Percentiles rank a stretch among this genome's conserved stretches.
These are phyloP conservation scores for Netelia virgata DNA, from an alignment of 2,888 invertebrate species.

Conservation along the genomic window DNA sequence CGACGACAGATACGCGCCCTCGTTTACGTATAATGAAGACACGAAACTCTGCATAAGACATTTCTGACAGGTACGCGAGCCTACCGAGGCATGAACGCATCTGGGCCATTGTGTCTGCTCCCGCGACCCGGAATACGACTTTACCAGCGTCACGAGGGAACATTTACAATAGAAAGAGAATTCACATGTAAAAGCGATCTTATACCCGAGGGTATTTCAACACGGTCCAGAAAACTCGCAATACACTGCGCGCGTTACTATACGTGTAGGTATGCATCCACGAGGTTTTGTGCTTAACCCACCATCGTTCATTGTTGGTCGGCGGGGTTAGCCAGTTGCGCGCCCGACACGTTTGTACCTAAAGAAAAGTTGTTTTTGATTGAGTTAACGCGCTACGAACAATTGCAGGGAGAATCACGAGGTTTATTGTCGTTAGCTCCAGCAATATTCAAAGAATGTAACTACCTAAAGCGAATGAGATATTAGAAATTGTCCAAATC, in stretches of 20 bases:
- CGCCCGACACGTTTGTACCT: too few species aligned
- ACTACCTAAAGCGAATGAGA: too few species aligned
- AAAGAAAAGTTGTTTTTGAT: too few species aligned
- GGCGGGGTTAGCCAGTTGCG: too few species aligned
- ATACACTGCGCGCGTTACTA: background rate
- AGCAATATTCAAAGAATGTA: background rate
- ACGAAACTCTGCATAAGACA: slow-evolving; percentile 5
- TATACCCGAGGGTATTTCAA: background rate
- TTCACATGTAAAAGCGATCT: slow-evolving; percentile 25
- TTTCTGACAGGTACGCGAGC: slow-evolving; percentile 2
- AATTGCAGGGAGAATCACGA: background rate
- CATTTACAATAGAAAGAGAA: slow-evolving; percentile 28
- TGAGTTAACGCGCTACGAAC: background rate
- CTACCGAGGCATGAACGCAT: slow-evolving; percentile 21
- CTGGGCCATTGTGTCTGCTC: slow-evolving; percentile 34
- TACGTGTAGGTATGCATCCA: background rate
- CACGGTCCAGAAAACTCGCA: slow-evolving; percentile 26
- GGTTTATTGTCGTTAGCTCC: background rate
- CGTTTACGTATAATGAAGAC: background rate
- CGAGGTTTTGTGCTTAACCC: too few species aligned
- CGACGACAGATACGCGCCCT: background rate
- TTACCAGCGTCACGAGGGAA: background rate
- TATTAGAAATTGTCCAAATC: too few species aligned
- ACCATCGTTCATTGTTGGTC: too few species aligned
- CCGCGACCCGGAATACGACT: slow-evolving; percentile 20